These are phyloP conservation scores for Drosophila arawakana DNA, from an alignment of 1,140 invertebrate species.

Conservation along the genomic window DNA sequence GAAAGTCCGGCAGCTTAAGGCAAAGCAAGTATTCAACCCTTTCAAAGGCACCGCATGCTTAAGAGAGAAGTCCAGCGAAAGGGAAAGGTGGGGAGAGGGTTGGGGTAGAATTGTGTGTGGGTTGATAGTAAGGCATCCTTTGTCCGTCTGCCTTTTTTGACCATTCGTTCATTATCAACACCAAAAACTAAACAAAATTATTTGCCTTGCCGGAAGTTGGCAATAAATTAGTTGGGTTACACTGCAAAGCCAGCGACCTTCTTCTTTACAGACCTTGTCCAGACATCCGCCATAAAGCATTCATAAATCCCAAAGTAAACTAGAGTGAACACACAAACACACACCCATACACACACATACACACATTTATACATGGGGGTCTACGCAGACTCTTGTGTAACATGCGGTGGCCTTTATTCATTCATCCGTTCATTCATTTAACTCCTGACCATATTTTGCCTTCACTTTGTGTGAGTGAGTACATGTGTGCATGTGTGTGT, in stretches of 20 bases:
- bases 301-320: conserved; percentile 84
- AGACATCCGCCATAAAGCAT: conserved; percentile 82
- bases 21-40: conserved; percentile 47
- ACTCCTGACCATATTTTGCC: conserved; percentile 67
- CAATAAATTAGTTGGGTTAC: conserved; percentile 80
- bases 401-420: conserved; percentile 81
- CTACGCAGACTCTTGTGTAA: conserved; percentile 69
- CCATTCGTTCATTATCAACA: conserved; percentile 80
- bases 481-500: neutral
- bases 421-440: conserved; percentile 82
- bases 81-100: neutral
- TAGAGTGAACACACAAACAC: conserved; percentile 60
- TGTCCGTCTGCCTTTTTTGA: conserved; percentile 48
- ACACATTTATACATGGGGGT: conserved; percentile 1
- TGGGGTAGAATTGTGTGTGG: neutral
- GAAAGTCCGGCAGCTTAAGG: conserved; percentile 48
- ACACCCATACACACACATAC: conserved; percentile 33
- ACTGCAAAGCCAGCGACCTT: conserved; percentile 32
- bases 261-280: conserved; percentile 63
- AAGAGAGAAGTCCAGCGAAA: conserved; percentile 7
- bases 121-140: neutral
- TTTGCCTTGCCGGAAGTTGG: conserved; percentile 78
- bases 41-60: conserved; percentile 58
- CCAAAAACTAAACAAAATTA: conserved; percentile 83
- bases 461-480: conserved; percentile 5